These are phyloP conservation scores for Eubasilissa splendida DNA, from an alignment of 2,888 invertebrate genomes.

Conservation along the genomic window DNA sequence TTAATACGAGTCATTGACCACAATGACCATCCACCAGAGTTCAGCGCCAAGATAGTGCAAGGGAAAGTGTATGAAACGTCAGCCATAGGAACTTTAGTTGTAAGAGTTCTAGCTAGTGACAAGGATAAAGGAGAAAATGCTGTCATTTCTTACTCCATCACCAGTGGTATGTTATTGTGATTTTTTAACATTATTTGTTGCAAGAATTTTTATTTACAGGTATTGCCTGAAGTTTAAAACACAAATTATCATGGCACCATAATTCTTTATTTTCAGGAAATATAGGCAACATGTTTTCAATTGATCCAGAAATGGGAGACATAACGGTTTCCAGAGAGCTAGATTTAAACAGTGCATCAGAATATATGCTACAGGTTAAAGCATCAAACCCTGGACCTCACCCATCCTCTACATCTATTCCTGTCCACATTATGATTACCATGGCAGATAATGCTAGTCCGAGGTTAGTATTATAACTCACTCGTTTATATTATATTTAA, in stretches of 20 bases:
- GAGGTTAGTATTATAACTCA: slow-evolving; percentile 64
- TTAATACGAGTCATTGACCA: slow-evolving; percentile 83
- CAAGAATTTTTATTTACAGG: slow-evolving; percentile 10
- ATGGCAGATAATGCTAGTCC: slow-evolving; percentile 93
- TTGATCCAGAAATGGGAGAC: slow-evolving; percentile 85
- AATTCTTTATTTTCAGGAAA: slow-evolving; percentile 73
- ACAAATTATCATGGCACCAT: neutral
- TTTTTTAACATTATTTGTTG: no score
- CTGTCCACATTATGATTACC: slow-evolving; percentile 89
- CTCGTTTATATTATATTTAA: slow-evolving; percentile 4
- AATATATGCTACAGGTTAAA: slow-evolving; percentile 88
- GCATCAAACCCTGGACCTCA: slow-evolving; percentile 87
- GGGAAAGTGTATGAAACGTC: slow-evolving; percentile 84
- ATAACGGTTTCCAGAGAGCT: slow-evolving; percentile 82
- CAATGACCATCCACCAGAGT: slow-evolving; percentile 93
- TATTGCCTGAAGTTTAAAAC: neutral
- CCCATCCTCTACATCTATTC: slow-evolving; percentile 82
- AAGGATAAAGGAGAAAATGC: slow-evolving; percentile 85
- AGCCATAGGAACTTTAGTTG: slow-evolving; percentile 81
- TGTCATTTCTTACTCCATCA: slow-evolving; percentile 85
- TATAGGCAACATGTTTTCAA: slow-evolving; percentile 88
- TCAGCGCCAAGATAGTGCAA: slow-evolving; percentile 85
- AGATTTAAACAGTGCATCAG: slow-evolving; percentile 80
- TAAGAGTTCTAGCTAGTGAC: slow-evolving; percentile 85
- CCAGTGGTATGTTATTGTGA: slow-evolving; percentile 74